Percentiles rank a stretch among this genome's conserved stretches.
phyloP scores from a whole-genome alignment of 2,797 vertebrate genomes.

The Anas flavirostris region DNA sequence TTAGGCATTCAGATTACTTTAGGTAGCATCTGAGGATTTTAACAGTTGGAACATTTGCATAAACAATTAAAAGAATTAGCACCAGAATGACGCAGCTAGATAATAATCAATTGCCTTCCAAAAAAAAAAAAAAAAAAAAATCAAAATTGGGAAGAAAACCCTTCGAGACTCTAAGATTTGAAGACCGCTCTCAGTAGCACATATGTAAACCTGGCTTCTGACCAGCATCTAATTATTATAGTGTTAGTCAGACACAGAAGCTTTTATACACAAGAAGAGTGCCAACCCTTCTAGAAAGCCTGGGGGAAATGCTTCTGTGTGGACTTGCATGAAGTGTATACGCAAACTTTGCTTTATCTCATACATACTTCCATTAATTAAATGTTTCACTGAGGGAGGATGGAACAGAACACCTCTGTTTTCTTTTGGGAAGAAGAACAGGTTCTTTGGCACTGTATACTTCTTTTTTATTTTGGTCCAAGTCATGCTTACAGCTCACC shows the following conservation, averaged over 20 bases:
- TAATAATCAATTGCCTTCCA: not conserved
- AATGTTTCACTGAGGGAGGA: not conserved
- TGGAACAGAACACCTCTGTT: not conserved
- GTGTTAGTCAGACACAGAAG: not conserved
- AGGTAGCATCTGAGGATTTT: constrained; percentile 50
- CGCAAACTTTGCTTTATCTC: not conserved
- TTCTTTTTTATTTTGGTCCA: not conserved
- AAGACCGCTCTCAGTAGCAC: not conserved
- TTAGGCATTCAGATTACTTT: constrained; percentile 47
- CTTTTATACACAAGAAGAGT: not conserved
- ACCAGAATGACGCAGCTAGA: constrained; percentile 24
- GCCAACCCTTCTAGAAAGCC: not conserved
- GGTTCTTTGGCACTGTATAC: not conserved
- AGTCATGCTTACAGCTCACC: not conserved
- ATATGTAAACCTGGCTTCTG: constrained; percentile 31
- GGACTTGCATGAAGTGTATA: not conserved
- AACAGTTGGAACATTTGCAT: constrained; percentile 57
- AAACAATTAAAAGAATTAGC: constrained; percentile 70
- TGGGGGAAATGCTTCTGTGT: not conserved
- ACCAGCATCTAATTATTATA: constrained; percentile 11
- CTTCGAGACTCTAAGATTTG: not conserved
- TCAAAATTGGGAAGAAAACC: not conserved
- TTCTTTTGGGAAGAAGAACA: not conserved
- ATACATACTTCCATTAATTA: not conserved
- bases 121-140: not conserved